Evolutionary conservation across 2,113 vertebrate species (phyloP).

Genomic region (Pardalotus punctatus): DNA sequence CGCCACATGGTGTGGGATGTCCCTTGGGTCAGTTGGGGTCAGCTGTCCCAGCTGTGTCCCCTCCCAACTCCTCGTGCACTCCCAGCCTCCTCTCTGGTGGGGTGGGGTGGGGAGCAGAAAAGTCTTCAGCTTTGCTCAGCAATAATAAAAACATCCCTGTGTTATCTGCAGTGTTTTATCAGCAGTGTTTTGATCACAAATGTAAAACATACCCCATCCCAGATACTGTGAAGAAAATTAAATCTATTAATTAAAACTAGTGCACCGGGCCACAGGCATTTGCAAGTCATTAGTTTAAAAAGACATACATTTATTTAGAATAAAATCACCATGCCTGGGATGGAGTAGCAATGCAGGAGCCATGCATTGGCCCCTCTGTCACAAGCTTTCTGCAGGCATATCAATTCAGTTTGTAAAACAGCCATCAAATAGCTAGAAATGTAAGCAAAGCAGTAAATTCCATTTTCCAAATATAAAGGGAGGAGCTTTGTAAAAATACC

Average conservation of each 20-base stretch:
- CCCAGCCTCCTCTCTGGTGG: accelerated
- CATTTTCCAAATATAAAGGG: background rate
- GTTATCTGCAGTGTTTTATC: background rate
- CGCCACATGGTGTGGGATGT: accelerated
- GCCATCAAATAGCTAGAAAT: background rate
- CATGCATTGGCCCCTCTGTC: background rate
- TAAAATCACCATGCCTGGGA: background rate
- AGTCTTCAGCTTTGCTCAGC: background rate
- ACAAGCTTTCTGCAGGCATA: background rate
- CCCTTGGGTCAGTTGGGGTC: background rate
- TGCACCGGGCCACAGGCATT: background rate
- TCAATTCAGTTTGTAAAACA: background rate
- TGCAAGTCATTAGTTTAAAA: background rate
- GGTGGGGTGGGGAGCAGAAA: background rate
- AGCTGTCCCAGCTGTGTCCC: background rate
- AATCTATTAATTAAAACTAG: background rate
- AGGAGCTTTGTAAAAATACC: background rate
- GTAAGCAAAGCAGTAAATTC: background rate
- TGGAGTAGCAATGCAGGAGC: background rate
- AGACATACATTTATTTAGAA: background rate
- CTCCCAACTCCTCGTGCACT: accelerated
- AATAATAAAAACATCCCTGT: background rate
- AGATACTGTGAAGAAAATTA: background rate
- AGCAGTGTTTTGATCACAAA: background rate
- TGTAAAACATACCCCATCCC: background rate